Conservation (phyloP, 1,140 invertebrate species). For the Gonioctena quinquepunctata region DNA sequence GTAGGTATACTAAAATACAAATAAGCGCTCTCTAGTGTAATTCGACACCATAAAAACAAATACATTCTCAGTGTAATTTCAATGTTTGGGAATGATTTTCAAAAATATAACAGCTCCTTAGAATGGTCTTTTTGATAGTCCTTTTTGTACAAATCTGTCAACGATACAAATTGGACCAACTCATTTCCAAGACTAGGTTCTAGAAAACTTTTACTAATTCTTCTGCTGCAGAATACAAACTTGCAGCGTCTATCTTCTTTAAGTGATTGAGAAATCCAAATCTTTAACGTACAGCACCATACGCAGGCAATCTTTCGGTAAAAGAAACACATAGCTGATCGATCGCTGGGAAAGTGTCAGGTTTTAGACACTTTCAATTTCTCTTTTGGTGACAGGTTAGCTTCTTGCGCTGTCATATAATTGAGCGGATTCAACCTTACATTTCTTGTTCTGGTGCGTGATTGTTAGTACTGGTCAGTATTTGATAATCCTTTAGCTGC, state of each 20-base stretch:
- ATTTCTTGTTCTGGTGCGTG: conserved; percentile 1
- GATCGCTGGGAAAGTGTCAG: conserved; percentile 5
- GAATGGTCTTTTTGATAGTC: background rate
- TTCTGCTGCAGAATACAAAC: background rate
- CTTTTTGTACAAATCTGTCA: background rate
- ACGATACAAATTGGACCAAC: background rate
- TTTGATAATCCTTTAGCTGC: background rate
- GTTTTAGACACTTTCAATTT: background rate
- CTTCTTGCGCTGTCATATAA: background rate
- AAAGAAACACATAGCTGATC: conserved; percentile 24
- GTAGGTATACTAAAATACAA: too few relatives aligned
- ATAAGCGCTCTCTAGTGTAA: too few relatives aligned
- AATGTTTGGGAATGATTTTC: background rate
- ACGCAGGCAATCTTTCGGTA: conserved; percentile 17
- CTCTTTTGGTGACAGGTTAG: background rate
- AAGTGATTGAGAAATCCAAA: background rate
- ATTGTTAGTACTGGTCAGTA: background rate
- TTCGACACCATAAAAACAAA: too few relatives aligned
- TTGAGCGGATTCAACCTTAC: background rate
- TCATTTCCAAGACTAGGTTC: background rate
- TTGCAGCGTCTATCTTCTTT: background rate
- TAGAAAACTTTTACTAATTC: background rate
- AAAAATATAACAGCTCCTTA: background rate
- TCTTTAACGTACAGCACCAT: background rate
- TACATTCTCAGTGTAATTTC: too few relatives aligned